Conservation (phyloP, 2,888 invertebrate species). For the Globia sparganii region DNA sequence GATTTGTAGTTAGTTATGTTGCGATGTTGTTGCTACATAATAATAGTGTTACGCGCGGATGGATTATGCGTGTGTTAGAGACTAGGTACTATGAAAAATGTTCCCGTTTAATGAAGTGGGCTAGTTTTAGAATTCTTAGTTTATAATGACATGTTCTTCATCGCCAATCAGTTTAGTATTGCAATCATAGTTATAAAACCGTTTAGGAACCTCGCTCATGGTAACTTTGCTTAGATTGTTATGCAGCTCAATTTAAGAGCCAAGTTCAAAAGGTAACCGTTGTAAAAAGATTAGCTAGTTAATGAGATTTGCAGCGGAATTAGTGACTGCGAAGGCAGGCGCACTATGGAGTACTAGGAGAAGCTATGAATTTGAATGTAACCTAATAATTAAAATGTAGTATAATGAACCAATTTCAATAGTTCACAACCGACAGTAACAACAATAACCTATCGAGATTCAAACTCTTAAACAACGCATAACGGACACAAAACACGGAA, state of each 20-base stretch:
- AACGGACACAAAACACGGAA: conserved; percentile 35
- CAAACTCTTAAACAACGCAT: conserved; percentile 22
- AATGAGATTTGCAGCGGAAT: not conserved
- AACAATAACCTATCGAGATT: not conserved
- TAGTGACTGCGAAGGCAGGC: not conserved
- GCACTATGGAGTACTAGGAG: not conserved
- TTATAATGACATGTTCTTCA: not conserved
- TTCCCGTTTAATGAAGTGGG: not conserved
- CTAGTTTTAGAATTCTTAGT: not conserved
- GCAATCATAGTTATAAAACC: not conserved
- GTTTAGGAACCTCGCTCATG: too few species aligned
- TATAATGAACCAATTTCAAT: not conserved
- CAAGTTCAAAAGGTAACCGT: not conserved
- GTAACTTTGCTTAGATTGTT: too few species aligned
- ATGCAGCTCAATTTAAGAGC: not conserved
- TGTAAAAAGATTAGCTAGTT: not conserved
- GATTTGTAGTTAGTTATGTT: conserved; percentile 40
- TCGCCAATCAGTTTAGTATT: not conserved
- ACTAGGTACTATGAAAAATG: not conserved
- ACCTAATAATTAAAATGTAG: not conserved
- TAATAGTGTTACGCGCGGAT: not conserved
- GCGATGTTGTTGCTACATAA: conserved; percentile 2
- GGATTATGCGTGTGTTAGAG: not conserved
- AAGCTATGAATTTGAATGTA: not conserved
- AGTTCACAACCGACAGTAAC: not conserved